Evolutionary conservation across 2,113 vertebrate species (phyloP), one percentile per base, ranked within the genome.

Genomic region (Tupaia chinensis): DNA sequence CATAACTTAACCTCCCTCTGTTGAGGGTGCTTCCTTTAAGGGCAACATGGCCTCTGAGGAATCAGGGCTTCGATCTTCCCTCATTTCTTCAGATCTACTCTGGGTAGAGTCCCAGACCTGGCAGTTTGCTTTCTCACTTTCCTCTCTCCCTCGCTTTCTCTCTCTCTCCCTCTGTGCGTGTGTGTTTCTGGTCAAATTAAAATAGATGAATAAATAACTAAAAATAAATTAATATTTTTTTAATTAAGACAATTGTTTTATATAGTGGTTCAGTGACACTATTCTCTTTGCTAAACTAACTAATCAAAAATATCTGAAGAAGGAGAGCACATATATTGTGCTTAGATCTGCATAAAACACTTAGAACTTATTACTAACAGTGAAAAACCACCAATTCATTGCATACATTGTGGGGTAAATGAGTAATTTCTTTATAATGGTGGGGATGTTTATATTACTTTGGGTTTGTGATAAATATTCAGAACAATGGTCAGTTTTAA

Each of bases 171-270:
- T 44, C 4, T 44, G 44, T 44, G 44, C 5, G 44, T 44, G 44
- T 44, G 44, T 44, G 44, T 44, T 44, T 44, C 44, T 44, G 44
- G 44, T 44, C 44, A 44, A 44, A 44, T 44, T 44, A 44, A 44
- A 44, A 44, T 44, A 44, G 5, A 44, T 44, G 44, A 44, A 44
- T 44, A 44, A 44, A 44, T 44, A 44, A 44, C 4, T 4, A 44
- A 44, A 44, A 44, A 44, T 44, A 44, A 44, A 44, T 44, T 44
- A 32, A 32, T 32, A 44, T 44, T 44, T 44, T 44, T 44, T 44
- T 44, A 95, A 90, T 93, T 76, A 92, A 92, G 34, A 87, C 4
- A 95, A 87, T 93, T 87, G 72, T 25, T 61, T 12, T 87, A 79
- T 23, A 76, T 2, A 74, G 22, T 70, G 72, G 53, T 79, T 96